These are phyloP conservation scores for Eremobia ochroleuca DNA, from an alignment of 2,888 invertebrate genomes.

Conservation along the genomic window DNA sequence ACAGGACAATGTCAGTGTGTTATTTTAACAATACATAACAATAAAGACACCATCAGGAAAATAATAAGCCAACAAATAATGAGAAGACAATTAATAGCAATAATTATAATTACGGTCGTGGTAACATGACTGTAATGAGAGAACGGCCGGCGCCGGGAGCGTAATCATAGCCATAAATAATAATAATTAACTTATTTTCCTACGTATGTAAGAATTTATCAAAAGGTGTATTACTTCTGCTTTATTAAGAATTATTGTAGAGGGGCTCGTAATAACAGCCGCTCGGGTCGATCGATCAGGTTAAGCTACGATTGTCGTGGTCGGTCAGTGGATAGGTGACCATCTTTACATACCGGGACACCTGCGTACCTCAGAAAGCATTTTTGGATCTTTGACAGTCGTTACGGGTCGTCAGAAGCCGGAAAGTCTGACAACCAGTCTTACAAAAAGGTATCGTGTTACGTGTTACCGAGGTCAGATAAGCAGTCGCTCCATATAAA, in stretches of 20 bases:
- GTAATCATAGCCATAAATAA: constrained; percentile 41
- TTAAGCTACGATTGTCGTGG: too few species aligned
- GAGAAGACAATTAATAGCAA: constrained; percentile 22
- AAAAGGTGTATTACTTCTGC: constrained; percentile 3
- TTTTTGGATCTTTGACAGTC: too few species aligned
- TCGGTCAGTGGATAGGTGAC: too few species aligned
- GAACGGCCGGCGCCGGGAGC: background rate
- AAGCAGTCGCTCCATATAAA: too few species aligned
- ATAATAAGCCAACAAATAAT: constrained; percentile 1
- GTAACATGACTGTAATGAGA: constrained; percentile 28
- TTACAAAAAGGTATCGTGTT: too few species aligned
- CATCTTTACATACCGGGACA: too few species aligned
- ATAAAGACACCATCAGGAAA: background rate
- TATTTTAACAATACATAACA: background rate
- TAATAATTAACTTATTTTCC: constrained; percentile 20
- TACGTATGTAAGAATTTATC: constrained; percentile 8
- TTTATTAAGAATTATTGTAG: background rate
- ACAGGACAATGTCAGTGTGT: background rate
- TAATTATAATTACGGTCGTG: constrained; percentile 32
- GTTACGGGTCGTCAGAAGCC: too few species aligned
- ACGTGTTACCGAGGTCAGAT: too few species aligned
- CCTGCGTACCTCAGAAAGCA: too few species aligned
- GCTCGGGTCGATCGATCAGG: too few species aligned
- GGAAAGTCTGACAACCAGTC: too few species aligned
- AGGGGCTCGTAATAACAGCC: too few species aligned